These are phyloP conservation scores for Pungitius pungitius DNA, from an alignment of 2,113 vertebrate genomes.

Conservation along the genomic window DNA sequence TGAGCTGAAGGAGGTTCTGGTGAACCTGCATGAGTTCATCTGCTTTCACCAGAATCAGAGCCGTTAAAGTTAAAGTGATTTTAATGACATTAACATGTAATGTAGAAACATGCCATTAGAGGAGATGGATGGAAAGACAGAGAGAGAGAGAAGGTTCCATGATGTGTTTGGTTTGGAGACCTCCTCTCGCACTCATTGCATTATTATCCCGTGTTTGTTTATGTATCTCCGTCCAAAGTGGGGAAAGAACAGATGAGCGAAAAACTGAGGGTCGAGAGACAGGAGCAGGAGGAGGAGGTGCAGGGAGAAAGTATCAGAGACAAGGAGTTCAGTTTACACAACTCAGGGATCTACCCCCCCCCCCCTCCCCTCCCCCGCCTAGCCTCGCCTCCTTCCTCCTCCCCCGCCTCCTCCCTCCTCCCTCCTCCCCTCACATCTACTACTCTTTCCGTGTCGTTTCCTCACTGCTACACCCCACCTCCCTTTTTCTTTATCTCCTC, in stretches of 20 bases:
- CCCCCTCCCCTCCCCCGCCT: neutral
- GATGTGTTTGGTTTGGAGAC: neutral
- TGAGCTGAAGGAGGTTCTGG: no score
- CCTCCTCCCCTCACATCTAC: conserved; percentile 52
- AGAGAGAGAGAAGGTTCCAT: neutral
- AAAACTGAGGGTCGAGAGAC: no score
- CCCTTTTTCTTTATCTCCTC: conserved; percentile 55
- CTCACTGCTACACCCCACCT: conserved; percentile 44
- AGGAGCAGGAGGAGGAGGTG: conserved; percentile 1
- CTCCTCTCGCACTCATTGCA: neutral
- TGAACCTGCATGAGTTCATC: no score
- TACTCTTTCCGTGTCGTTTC: conserved; percentile 50
- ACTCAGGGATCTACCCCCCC: conserved; percentile 33
- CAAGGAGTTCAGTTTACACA: conserved; percentile 51
- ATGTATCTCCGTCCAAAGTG: neutral
- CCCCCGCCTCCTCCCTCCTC: conserved; percentile 31
- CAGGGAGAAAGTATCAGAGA: conserved; percentile 11
- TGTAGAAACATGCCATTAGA: conserved; percentile 3
- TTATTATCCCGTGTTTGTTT: neutral
- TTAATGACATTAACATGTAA: no score
- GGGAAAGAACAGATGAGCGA: neutral
- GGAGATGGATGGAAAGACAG: conserved; percentile 3
- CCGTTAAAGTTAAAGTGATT: no score
- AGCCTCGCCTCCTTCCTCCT: no score
- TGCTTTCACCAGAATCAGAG: no score